Base-by-base conservation (phyloP, 2,888 invertebrate species). In the Mythimna lalbum region DNA sequence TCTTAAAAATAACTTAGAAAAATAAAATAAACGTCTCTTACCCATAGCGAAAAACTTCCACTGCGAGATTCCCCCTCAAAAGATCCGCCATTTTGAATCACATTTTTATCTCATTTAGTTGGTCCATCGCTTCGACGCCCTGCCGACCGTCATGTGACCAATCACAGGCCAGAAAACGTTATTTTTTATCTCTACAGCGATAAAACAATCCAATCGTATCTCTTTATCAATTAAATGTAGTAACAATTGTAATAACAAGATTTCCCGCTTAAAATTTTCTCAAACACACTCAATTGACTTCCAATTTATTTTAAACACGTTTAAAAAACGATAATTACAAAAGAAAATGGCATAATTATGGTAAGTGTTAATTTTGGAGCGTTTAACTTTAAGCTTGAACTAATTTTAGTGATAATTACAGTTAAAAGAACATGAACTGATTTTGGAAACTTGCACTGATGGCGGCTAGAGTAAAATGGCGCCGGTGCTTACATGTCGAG, bases 71-170 rank as follows among this genome's bases (percentile, higher is more conserved):
- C 87, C 88, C 81, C 84, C 89, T 90, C 90, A 91, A 91, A 90
- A 86, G 84, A 84, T 81, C 87, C 90, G 95, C 95, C 95, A 95
- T 95, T 88, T 95, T 95, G 92, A 83, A 92, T 95, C 95, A 95
- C 95, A 92, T 95, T 94, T 91, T 91, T 89, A 91, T 92, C 89
- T 91, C 87, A 86, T 89, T 89, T 89, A 89, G 85, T 85, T 89
- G 82, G 72, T 82, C 83, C 90, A 87, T 89, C 84, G 88, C 83
- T 84, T 86, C 84, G 83, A 89, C 90, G 89, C 88, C 89, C 90
- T 88, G 85, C 73, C 81, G 86, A 85, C 81, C 71, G 63, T 91
- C 94, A 93, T 94, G 92, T 94, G 95, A 95, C 95, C 94, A 94
- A 94, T 93, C 93, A 94, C 92, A 90, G 78, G 76, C 74, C 83